Evolutionary conservation across 2,113 vertebrate genomes (phyloP), one percentile per base, ranked within the genome.

Genomic region (Oryzias curvinotus): DNA sequence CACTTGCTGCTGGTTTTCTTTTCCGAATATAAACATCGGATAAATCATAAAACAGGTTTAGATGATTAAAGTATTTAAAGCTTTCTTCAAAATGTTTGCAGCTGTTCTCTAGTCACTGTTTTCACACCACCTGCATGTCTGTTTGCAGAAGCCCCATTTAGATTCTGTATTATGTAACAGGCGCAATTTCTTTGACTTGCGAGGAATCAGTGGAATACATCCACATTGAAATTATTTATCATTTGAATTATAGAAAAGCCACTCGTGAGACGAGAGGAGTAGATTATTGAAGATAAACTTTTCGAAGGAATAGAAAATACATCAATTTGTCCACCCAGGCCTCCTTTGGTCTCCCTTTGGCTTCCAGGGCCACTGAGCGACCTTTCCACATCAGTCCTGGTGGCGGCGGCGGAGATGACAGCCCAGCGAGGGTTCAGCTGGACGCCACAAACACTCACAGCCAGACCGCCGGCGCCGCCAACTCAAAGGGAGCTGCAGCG

Each of bases 371-470:
- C 15, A 12, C 16, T 28, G 16, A 3, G 10, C 57, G 28, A 25
- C 47, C 36, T 44, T 42, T 41, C 12, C 13, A 23, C 68, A 52
- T 75, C 64, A 61, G 56, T 28, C 50, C 55, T 83, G 85, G 89
- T 80, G 28, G 28, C 7, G 55, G 52, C 16, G 12, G 61, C 47
- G 5, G 62, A 72, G 60, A 64, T 57, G 78, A 56, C 66, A 52
- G 80, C 75, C 59, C 65, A 45, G 73, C 71, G 21, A 62, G 77
- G 55, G 57, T 79, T 57, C 80, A 18, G 77, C 81, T 68, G 71
- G 71, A 73, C 28, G 70, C 71, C 68, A 73, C 71, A 80, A 82
- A 84, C 67, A 61, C 78, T 49, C 52, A 65, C 76, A 68, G 78
- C 12, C 57, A 75, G 67, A 45, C 57, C 41, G 66, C 47, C 45